A percentile compares a stretch with the other conserved stretches of the same genome.
Evolutionary conservation across 2,888 invertebrate genomes (phyloP).

Genomic region (Girardia tigrina): DNA sequence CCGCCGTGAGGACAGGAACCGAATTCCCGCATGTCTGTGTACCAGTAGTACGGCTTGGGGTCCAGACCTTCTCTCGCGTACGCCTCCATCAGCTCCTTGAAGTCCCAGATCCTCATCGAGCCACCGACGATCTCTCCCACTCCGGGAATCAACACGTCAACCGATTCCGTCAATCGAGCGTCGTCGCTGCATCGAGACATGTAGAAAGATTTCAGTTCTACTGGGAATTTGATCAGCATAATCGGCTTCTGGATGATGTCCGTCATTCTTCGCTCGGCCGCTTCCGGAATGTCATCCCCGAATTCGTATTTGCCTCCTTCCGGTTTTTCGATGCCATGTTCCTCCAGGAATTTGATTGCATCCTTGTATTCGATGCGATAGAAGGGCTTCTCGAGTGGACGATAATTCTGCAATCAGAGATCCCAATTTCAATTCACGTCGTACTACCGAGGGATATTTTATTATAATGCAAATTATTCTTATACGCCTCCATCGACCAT

Average conservation of each 20-base stretch:
- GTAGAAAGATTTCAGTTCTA: slow-evolving; percentile 91
- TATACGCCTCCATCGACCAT: too few relatives aligned
- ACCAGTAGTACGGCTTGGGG: slow-evolving; percentile 90
- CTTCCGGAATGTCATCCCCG: slow-evolving; percentile 98
- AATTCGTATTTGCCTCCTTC: slow-evolving; percentile 90
- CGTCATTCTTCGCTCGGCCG: slow-evolving; percentile 96
- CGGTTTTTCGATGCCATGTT: slow-evolving; percentile 83
- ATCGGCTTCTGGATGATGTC: slow-evolving; percentile 87
- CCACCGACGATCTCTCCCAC: slow-evolving; percentile 97
- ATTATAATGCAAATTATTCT: too few relatives aligned
- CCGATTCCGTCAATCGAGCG: slow-evolving; percentile 76
- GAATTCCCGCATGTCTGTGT: slow-evolving; percentile 84
- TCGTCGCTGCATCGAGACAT: slow-evolving; percentile 88
- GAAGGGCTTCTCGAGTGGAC: slow-evolving; percentile 74
- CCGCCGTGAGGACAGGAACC: slow-evolving; percentile 92
- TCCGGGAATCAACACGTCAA: slow-evolving; percentile 81
- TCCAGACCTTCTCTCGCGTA: slow-evolving; percentile 79
- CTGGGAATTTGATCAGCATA: slow-evolving; percentile 81
- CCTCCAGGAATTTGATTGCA: slow-evolving; percentile 77
- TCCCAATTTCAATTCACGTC: too few relatives aligned
- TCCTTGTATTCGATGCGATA: slow-evolving; percentile 80
- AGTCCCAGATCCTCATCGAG: slow-evolving; percentile 90
- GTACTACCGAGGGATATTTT: too few relatives aligned
- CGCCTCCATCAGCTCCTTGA: slow-evolving; percentile 67
- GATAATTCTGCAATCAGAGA: slow-evolving; percentile 65